phyloP scores from a whole-genome alignment of 2,113 vertebrate genomes.

The Ranitomeya imitator region DNA sequence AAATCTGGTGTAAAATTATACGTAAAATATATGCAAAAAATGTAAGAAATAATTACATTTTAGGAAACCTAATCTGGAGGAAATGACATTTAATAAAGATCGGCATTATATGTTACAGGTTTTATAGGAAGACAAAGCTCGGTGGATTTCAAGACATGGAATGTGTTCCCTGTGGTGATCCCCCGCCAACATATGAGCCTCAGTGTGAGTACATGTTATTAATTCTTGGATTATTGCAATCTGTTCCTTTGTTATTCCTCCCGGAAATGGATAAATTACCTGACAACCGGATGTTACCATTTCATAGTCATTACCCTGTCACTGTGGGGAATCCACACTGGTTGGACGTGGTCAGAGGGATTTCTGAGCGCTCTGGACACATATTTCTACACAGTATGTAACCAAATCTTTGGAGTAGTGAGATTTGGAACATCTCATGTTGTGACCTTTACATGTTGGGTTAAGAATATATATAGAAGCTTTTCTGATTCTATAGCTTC shows the following conservation, averaged over 20 bases:
- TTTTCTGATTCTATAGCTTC: neutral
- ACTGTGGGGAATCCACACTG: too few species aligned
- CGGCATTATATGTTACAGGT: slow-evolving; percentile 73
- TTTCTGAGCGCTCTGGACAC: neutral
- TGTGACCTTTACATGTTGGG: neutral
- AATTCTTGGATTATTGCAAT: too few species aligned
- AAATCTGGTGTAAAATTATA: neutral
- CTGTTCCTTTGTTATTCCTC: neutral
- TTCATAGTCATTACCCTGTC: too few species aligned
- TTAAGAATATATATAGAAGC: neutral
- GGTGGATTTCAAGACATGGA: slow-evolving; percentile 98
- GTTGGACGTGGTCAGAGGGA: too few species aligned
- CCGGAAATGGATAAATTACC: neutral
- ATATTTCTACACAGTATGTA: too few species aligned
- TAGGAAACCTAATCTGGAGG: neutral
- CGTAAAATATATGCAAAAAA: neutral
- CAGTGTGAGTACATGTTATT: slow-evolving; percentile 83
- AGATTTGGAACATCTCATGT: neutral
- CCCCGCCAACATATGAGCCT: slow-evolving; percentile 91
- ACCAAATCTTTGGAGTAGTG: too few species aligned
- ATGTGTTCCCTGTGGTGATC: slow-evolving; percentile 93
- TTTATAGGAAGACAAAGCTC: slow-evolving; percentile 95
- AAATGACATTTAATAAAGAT: neutral
- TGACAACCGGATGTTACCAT: neutral
- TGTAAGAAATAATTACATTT: neutral